Evolutionary conservation across 1,140 invertebrate genomes (phyloP), one percentile per base, ranked within the genome.

Genomic region (Tetramorium simillimum): DNA sequence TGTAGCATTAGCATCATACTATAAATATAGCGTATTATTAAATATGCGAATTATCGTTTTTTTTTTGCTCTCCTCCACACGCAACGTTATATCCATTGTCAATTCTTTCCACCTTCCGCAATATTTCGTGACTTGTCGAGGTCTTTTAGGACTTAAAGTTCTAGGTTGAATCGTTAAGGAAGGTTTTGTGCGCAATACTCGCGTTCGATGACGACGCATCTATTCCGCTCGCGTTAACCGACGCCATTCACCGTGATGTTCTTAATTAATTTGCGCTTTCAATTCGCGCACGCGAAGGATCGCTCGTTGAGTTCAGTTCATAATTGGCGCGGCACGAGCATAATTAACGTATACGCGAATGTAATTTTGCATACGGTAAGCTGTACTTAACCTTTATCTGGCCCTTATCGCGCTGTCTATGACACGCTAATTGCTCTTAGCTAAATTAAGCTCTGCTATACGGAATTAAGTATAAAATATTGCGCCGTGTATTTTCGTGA

Each of bases 341-440:
- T 70, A 84, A 84, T 84, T 73, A 84, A 84, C 58, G 65, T 70
- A 73, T 73, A 62, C 53, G 53, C 69, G 51, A 84, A 37, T 62
- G 40, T 84, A 84, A 84, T 84, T 84, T 58, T 60, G 53, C 80
- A 84, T 84, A 84, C 33, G 53, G 53, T 62, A 84, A 84, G 67
- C 80, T 60, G 53, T 73, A 73, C 18, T 84, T 84, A 84, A 84
- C 53, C 69, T 58, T 73, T 84, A 84, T 84, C 80, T 58, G 53
- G 69, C 60, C 69, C 69, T 84, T 84, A 84, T 84, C 80, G 53
- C 40, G 12, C 14, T 10, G 37, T 24, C 24, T 84, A 84, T 40
- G 77, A 53, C 33, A 33, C 24, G 46, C 63, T 81, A 84, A 84
- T 75, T 84, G 80, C 80, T 84, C 46, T 84, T 84, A 84, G 80